Percentiles rank a stretch among this genome's conserved stretches.
Conservation (phyloP, 2,888 invertebrate species). For the Netelia fuscicornis region DNA sequence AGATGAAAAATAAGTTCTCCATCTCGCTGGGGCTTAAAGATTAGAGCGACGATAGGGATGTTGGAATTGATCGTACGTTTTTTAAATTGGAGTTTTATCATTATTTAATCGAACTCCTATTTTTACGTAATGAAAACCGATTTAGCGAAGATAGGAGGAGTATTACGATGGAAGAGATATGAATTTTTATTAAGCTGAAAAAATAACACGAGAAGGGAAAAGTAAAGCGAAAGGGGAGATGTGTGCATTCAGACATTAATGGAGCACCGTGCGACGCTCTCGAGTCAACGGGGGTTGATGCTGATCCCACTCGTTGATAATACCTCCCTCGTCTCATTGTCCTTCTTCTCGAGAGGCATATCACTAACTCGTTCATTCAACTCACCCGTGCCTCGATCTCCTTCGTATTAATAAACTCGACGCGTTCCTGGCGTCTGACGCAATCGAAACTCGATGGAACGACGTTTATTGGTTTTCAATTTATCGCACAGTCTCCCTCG, state of each 20-base stretch:
- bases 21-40: too few species aligned
- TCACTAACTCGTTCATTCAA: conserved; percentile 56
- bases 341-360: conserved; percentile 46
- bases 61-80: too few species aligned
- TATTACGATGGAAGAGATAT: not conserved
- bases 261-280: conserved; percentile 45
- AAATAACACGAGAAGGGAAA: conserved; percentile 11
- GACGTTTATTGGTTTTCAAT: conserved; percentile 41
- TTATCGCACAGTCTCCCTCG: not conserved
- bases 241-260: conserved; percentile 37
- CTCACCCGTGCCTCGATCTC: conserved; percentile 25
- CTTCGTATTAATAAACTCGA: conserved; percentile 45
- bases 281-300: conserved; percentile 34
- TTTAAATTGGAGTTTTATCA: too few species aligned
- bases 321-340: conserved; percentile 47
- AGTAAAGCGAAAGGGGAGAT: conserved; percentile 2
- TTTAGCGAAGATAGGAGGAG: too few species aligned
- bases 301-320: conserved; percentile 36
- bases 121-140: too few species aligned
- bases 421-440: conserved; percentile 26
- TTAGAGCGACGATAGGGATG: too few species aligned
- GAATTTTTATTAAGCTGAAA: not conserved
- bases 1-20: too few species aligned
- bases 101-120: too few species aligned
- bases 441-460: conserved; percentile 24